Evolutionary conservation across 2,113 vertebrate genomes (phyloP).

Genomic region (Puntigrus tetrazona): DNA sequence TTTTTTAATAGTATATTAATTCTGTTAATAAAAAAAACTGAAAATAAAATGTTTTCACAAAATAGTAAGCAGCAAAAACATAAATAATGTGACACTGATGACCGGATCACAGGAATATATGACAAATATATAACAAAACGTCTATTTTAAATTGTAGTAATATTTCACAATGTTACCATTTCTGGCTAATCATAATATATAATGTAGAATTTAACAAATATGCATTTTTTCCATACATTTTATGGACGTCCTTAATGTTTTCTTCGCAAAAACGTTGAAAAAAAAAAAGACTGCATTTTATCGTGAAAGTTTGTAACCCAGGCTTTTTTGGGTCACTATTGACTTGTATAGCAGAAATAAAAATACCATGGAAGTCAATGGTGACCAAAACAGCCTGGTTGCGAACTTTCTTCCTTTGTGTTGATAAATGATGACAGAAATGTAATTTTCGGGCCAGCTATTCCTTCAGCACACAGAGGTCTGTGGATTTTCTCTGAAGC

Average conservation of each 20-base stretch:
- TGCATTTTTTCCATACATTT: not conserved
- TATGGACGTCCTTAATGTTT: not conserved
- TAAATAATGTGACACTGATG: not conserved
- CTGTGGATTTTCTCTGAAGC: not conserved
- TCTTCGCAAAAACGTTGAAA: not conserved
- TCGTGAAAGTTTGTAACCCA: no score
- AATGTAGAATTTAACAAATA: not conserved
- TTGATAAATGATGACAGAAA: no score
- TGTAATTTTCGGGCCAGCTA: no score
- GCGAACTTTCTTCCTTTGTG: no score
- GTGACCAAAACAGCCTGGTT: no score
- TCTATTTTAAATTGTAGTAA: not conserved
- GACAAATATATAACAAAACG: not conserved
- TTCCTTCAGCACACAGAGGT: not conserved
- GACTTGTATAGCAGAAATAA: no score
- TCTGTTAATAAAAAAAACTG: not conserved
- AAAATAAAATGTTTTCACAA: not conserved
- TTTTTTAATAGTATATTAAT: no score
- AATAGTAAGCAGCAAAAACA: not conserved
- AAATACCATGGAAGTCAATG: no score
- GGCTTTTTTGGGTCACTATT: no score
- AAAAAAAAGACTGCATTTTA: not conserved
- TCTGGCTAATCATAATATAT: no score
- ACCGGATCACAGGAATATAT: not conserved
- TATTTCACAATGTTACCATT: not conserved